A percentile compares a stretch with the other conserved stretches of the same genome.
Conservation (phyloP, 2,113 vertebrate species). For the Pygoscelis antarcticus region DNA sequence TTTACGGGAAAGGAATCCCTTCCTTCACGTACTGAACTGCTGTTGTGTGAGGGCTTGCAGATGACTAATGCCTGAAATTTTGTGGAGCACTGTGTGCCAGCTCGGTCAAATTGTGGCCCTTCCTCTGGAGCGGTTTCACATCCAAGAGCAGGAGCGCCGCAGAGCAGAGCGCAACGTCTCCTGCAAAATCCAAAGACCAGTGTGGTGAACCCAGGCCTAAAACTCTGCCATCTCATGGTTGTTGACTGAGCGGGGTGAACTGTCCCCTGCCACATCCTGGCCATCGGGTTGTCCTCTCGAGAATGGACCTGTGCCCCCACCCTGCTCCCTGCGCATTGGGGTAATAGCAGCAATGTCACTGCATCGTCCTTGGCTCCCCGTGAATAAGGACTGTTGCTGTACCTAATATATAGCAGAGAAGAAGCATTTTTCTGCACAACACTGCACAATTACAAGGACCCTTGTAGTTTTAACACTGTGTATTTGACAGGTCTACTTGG, state of each 20-base stretch:
- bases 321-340: not conserved
- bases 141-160: not conserved
- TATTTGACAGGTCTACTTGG: not conserved
- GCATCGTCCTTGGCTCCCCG: fast-evolving
- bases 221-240: not conserved
- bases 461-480: not conserved
- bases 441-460: not conserved
- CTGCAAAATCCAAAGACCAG: not conserved
- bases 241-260: not conserved
- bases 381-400: not conserved
- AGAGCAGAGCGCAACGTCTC: not conserved
- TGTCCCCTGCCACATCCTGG: not conserved
- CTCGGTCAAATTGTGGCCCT: not conserved
- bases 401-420: not conserved
- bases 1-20: not conserved
- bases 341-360: not conserved
- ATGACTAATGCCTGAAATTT: not conserved
- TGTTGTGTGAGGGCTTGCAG: not conserved
- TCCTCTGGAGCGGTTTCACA: not conserved
- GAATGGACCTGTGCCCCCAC: not conserved
- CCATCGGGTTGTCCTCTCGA: fast-evolving
- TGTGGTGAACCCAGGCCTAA: not conserved
- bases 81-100: not conserved
- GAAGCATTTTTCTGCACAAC: not conserved
- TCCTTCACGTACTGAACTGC: not conserved